Conservation (phyloP, 2,797 vertebrate species). For the Percopsis omiscomaycus region DNA sequence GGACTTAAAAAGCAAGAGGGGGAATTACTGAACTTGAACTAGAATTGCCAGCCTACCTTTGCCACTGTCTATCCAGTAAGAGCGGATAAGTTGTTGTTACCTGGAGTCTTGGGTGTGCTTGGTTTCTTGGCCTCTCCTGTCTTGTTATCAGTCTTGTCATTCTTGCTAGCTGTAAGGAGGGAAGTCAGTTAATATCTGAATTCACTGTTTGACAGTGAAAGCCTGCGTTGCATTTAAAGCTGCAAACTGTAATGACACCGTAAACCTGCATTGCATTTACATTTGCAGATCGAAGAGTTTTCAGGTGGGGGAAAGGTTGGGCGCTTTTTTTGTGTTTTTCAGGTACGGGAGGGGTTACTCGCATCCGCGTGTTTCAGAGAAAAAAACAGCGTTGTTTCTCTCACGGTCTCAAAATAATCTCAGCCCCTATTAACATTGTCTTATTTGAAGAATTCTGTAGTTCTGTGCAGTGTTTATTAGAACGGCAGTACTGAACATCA, state of each 20-base stretch:
- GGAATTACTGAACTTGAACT: not conserved
- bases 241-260: not conserved
- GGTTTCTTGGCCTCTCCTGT: slow-evolving; percentile 83
- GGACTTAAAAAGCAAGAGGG: slow-evolving; percentile 34
- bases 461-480: too few species aligned
- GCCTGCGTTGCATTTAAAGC: not conserved
- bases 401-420: too few species aligned
- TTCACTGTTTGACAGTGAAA: not conserved
- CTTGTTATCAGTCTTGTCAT: slow-evolving; percentile 85
- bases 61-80: not conserved
- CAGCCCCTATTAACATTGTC: too few species aligned
- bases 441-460: too few species aligned
- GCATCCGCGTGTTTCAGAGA: too few species aligned
- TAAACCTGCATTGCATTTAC: not conserved
- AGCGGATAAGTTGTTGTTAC: slow-evolving; percentile 56
- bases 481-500: not conserved
- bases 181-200: too few species aligned
- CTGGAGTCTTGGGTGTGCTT: slow-evolving; percentile 77
- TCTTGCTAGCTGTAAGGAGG: slow-evolving; percentile 79
- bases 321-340: too few species aligned
- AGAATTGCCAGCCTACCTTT: not conserved
- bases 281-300: too few species aligned
- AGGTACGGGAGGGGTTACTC: too few species aligned
- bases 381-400: too few species aligned
- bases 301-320: too few species aligned